phyloP scores from a whole-genome alignment of 2,888 invertebrate species.

The Drosophila stalkeri region DNA sequence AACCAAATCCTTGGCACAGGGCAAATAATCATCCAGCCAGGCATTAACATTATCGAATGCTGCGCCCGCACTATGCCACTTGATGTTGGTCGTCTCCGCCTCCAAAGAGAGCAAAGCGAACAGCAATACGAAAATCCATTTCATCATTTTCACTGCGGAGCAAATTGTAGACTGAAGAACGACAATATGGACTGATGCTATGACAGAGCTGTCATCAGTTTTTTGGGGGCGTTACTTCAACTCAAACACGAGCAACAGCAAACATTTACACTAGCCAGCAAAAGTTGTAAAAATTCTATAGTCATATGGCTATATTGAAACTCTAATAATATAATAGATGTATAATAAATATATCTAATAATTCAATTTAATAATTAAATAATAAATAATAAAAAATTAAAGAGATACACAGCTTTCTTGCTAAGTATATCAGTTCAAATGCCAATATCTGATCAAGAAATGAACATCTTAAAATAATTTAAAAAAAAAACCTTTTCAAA shows the following conservation, averaged over 20 bases:
- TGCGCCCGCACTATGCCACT: constrained; percentile 72
- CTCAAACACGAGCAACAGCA: neutral
- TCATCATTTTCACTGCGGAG: constrained; percentile 49
- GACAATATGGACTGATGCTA: constrained; percentile 13
- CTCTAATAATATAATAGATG: neutral
- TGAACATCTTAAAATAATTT: too few species aligned
- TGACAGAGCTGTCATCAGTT: constrained; percentile 1
- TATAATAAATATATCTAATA: neutral
- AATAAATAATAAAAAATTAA: too few species aligned
- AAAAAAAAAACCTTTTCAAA: too few species aligned
- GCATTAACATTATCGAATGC: constrained; percentile 68
- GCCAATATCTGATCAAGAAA: too few species aligned
- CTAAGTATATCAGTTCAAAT: too few species aligned
- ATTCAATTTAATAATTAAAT: too few species aligned
- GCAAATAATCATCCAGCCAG: constrained; percentile 78
- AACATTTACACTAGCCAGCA: neutral
- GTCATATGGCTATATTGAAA: too few species aligned
- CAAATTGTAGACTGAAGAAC: constrained; percentile 14
- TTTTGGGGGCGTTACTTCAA: constrained; percentile 58
- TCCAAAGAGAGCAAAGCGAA: constrained; percentile 46
- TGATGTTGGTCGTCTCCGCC: constrained; percentile 59
- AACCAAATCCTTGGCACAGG: constrained; percentile 80
- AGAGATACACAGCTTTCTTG: too few species aligned
- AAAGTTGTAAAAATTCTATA: neutral
- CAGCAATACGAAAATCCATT: constrained; percentile 9